Conservation (phyloP, 2,113 vertebrate species). For the Phocoena sinus region DNA sequence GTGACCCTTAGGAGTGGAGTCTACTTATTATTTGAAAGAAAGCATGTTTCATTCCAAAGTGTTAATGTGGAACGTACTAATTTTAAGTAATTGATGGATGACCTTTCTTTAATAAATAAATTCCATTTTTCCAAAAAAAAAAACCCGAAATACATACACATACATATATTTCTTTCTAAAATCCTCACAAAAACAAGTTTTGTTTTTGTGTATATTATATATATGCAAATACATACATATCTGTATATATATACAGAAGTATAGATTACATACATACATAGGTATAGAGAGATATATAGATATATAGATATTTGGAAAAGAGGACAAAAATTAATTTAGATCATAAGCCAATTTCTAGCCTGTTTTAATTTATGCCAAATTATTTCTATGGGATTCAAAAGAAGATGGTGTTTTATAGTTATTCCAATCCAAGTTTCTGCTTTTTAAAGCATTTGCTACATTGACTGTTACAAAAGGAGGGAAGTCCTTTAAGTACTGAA, state of each 20-base stretch:
- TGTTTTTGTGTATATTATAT: not conserved
- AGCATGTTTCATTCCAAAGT: constrained; percentile 44
- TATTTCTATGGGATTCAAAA: not conserved
- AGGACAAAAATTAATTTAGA: constrained; percentile 8
- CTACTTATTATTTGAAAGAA: constrained; percentile 15
- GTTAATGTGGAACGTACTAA: constrained; percentile 18
- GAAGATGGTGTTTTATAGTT: not conserved
- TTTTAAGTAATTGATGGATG: constrained; percentile 42
- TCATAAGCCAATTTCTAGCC: not conserved
- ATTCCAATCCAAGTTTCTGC: not conserved
- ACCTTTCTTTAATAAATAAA: constrained; percentile 71
- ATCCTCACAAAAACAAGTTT: constrained; percentile 15
- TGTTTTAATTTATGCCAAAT: constrained; percentile 1
- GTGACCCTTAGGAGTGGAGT: constrained; percentile 18
- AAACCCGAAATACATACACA: not conserved
- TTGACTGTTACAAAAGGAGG: not conserved
- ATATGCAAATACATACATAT: not conserved
- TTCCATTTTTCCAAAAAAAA: constrained; percentile 69
- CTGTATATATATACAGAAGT: not conserved
- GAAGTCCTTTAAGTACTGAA: not conserved
- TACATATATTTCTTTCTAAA: not conserved
- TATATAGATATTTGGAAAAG: not conserved
- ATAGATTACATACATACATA: not conserved
- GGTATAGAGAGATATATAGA: not conserved
- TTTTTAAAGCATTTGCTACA: not conserved